Base-by-base conservation (phyloP, 2,888 invertebrate species). In the Mycalesis mineus region DNA sequence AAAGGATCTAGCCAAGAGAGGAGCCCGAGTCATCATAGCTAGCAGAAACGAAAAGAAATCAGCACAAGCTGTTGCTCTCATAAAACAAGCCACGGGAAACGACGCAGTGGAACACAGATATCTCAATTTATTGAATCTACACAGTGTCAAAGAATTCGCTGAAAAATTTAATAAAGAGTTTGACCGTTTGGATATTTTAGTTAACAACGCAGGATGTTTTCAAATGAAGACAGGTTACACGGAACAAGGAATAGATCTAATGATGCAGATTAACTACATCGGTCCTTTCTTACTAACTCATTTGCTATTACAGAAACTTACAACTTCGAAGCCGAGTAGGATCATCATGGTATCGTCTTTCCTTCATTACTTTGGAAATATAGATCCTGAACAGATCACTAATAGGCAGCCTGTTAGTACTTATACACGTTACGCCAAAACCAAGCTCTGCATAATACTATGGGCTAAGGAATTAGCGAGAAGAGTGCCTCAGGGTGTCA, bases 1-100 rank as follows among this genome's bases (percentile, higher is more conserved):
- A 0, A 83, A 85, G 58, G 94, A 93, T 66, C 78, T 97, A 62
- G 95, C 95, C 0, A 87, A 83, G 61, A 83, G 94, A 61, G 93
- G 94, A 3, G 96, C 95, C 0, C 93, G 91, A 71, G 81, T 90
- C 22, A 71, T 87, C 57, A 94, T 97, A 92, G 97, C 96, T 0
- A 95, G 96, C 73, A 89, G 96, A 63, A 91, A 96, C 77, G 84
- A 92, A 71, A 72, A 89, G 7, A 93, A 92, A 80, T 95, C 96
- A 68, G 92, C 94, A 83, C 82, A 88, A 91, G 90, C 93, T 0
- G 90, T 94, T 7, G 83, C 90, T 66, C 92, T 94, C 69, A 95
- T 96, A 58, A 92, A 94, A 1, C 66, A 92, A 39, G 91, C 92
- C 6, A 94, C 94, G 0, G 91, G 91, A 60, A 96, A 96, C 74